Evolutionary conservation across 2,797 vertebrate genomes (phyloP).

Genomic region (Thaleichthys pacificus): DNA sequence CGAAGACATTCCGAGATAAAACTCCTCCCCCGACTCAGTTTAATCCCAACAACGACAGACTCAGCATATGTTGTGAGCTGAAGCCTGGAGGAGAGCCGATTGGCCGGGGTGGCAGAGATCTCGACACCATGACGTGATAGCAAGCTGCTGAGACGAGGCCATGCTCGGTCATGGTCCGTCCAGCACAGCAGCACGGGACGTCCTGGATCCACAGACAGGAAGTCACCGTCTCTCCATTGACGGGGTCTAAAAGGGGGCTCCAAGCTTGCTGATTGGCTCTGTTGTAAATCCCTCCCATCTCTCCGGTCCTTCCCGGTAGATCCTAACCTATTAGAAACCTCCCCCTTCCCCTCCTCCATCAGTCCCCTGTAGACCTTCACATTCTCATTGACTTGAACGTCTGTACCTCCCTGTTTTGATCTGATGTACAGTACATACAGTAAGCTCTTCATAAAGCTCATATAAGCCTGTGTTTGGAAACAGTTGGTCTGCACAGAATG

Average conservation of each 20-base stretch:
- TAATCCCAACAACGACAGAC: neutral
- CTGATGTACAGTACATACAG: neutral
- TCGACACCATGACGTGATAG: neutral
- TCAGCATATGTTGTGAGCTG: neutral
- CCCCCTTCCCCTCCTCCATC: neutral
- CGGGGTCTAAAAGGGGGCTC: neutral
- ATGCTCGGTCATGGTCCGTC: neutral
- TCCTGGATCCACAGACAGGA: neutral
- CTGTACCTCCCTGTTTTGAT: slow-evolving; percentile 12
- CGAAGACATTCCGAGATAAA: neutral
- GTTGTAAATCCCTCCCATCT: slow-evolving; percentile 6
- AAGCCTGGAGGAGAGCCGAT: slow-evolving; percentile 3
- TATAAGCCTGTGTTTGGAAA: neutral
- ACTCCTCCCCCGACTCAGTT: neutral
- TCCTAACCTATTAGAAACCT: neutral
- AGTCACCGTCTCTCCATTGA: neutral
- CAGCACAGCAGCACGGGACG: neutral
- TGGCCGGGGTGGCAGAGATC: neutral
- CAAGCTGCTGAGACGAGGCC: slow-evolving; percentile 1
- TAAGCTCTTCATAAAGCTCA: neutral
- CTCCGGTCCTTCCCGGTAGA: neutral
- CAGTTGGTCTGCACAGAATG: neutral
- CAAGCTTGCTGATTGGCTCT: slow-evolving; percentile 2
- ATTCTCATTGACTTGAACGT: neutral
- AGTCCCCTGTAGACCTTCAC: neutral